Conservation (phyloP, 2,888 invertebrate genomes). For the Thymelicus lineola region DNA sequence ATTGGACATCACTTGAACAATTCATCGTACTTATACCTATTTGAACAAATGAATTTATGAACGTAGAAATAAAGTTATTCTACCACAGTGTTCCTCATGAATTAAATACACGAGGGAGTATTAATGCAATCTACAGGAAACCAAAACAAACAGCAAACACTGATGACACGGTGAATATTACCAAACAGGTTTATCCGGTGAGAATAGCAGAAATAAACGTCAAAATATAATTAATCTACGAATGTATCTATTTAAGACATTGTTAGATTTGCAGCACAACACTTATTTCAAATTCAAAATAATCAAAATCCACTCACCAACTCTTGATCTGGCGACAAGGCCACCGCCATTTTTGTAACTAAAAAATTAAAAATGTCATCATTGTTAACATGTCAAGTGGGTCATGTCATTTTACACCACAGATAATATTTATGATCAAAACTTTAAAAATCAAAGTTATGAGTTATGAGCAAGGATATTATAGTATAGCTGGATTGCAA, state of each 20-base stretch:
- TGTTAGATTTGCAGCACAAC: conserved; percentile 2
- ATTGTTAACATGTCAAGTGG: neutral
- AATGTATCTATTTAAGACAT: neutral
- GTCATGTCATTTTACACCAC: neutral
- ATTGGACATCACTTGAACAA: neutral
- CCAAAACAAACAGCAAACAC: conserved; percentile 84
- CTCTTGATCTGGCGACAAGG: conserved; percentile 91
- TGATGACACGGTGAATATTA: conserved; percentile 79
- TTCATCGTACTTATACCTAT: neutral
- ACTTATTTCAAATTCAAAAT: conserved; percentile 3
- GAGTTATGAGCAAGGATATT: too few species aligned
- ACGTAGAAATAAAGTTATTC: neutral
- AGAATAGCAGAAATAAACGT: neutral
- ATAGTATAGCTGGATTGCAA: too few species aligned
- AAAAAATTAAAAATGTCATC: conserved; percentile 30
- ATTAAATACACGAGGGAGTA: neutral
- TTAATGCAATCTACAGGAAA: conserved; percentile 54
- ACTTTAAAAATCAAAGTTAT: too few species aligned
- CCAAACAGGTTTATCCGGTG: conserved; percentile 38
- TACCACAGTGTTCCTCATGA: neutral
- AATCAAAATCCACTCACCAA: conserved; percentile 85
- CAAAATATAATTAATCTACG: neutral
- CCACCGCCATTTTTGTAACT: conserved; percentile 87
- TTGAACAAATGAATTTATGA: neutral
- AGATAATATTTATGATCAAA: too few species aligned